Evolutionary conservation across 2,888 invertebrate species (phyloP), one percentile per base, ranked within the genome.

Genomic region (Sceliomorpha sp.): DNA sequence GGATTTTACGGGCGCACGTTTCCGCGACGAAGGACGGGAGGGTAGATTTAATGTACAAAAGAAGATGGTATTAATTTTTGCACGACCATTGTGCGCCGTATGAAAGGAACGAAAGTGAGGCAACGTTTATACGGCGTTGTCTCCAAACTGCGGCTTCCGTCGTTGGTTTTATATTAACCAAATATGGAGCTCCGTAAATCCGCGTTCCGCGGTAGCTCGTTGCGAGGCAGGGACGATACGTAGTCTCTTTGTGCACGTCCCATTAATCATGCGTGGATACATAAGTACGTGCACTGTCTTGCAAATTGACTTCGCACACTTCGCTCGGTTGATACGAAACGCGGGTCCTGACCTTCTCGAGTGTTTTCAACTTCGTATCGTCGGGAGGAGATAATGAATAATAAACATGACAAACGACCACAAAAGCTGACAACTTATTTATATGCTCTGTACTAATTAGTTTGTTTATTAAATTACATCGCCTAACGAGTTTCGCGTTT

Each of bases 281-380:
- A 60, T 53, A 69, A 66, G 58, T 53, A 71, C 55, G 45, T 42
- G 50, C 50, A 63, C 44, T 50, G 45, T 66, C 55, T 69, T 62
- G 62, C 70, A 77, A 80, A 81, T 81, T 79, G 76, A 77, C 79
- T 81, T 80, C 75, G 70, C 77, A 74, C 68, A 40, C 72, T n/a
- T 76, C 58, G 62, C 74, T 56, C 32, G 66, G 15, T 47, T 73
- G 72, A 79, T 80, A 75, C 76, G 77, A 69, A 78, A 80, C 74
- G 74, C 9, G 62, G 74, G 74, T 76, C 77, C 48, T 56, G 76
- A 74, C 73, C 76, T 74, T 74, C 73, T 74, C 63, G 73, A 75
- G 68, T 68, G 69, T 73, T 76, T 72, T 68, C 68, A 75, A 70
- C 72, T 73, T 75, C 72, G 75, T 74, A 69, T 66, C 68, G 48